Evolutionary conservation across 1,140 invertebrate species (phyloP), one percentile per base, ranked within the genome.

Genomic region (Eriosoma lanigerum): DNA sequence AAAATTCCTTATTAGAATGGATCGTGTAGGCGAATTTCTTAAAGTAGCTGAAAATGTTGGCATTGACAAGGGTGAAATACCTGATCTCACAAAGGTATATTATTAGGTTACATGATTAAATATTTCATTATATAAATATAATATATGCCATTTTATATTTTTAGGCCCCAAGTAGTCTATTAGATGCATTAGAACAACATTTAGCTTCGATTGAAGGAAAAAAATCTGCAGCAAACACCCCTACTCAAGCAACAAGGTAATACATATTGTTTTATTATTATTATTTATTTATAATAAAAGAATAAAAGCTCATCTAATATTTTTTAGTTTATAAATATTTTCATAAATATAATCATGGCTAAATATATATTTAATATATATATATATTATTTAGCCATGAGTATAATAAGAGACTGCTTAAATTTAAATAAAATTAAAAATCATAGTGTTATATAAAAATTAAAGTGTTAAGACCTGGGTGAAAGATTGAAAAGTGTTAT

Each of bases 11-110:
- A 96, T 97, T 83, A 90, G 97, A 84, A 98, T 99, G 96, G 97
- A 99, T 88, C 92, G 96, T 87, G 97, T 99, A 56, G 95, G 94
- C 72, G 97, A 99, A 89, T 99, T 99, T 87, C 88, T 99, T 9
- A 98, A 98, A 91, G 96, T 96, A 64, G 96, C 95, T 56, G 95
- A 98, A 92, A 97, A 96, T 86, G 96, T 98, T 82, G 98, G 98
- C 48, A 98, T 99, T 85, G 97, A 99, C 87, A 98, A 97, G 88
- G 96, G 97, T 54, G 97, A 99, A 84, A 99, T 99, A 87, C 98
- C 98, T 66, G 98, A 99, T 88, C 89, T 99, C 82, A 98, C 96
- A 3, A 98, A 98, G 88, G 92, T 92, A 86, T 85, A 84, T 83
- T 21, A 72, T 32, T 70, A 1, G 19, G 52, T 15, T 21, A 24